phyloP scores from a whole-genome alignment of 92 coral and sea anemone genomes.

The Bergia puertoricense region DNA sequence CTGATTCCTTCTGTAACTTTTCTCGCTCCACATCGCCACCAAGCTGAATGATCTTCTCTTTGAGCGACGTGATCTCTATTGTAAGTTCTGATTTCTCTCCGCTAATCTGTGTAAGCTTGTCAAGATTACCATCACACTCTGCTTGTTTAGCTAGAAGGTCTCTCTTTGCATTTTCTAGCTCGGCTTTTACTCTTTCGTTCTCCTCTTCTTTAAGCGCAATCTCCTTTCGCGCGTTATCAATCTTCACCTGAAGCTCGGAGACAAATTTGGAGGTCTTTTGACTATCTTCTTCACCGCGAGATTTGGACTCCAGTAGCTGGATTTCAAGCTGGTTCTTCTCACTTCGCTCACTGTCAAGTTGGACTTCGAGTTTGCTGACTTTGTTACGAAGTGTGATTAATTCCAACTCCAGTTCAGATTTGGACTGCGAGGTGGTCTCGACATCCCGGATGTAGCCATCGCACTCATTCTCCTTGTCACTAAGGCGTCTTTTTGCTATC shows the following conservation, averaged over 20 bases:
- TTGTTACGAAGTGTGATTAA: slow-evolving; percentile 66
- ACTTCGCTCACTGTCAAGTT: slow-evolving; percentile 63
- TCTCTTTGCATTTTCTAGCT: slow-evolving; percentile 71
- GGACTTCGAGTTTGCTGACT: slow-evolving; percentile 66
- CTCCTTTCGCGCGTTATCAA: slow-evolving; percentile 86
- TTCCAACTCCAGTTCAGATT: slow-evolving; percentile 74
- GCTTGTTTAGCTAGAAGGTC: slow-evolving; percentile 85
- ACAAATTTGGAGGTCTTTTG: slow-evolving; percentile 67
- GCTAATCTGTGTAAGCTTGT: slow-evolving; percentile 78
- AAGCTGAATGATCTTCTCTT: slow-evolving; percentile 71
- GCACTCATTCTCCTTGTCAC: slow-evolving; percentile 71
- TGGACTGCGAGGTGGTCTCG: slow-evolving; percentile 62
- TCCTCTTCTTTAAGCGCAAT: slow-evolving; percentile 81
- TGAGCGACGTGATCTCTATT: slow-evolving; percentile 84
- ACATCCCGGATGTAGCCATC: slow-evolving; percentile 58
- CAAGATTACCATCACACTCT: slow-evolving; percentile 68
- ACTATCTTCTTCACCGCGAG: slow-evolving; percentile 70
- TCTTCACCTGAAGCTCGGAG: slow-evolving; percentile 70
- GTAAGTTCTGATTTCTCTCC: slow-evolving; percentile 92
- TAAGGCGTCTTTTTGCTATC: slow-evolving; percentile 66
- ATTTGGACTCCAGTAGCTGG: slow-evolving; percentile 63
- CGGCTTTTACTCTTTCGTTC: slow-evolving; percentile 77
- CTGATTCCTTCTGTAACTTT: slow-evolving; percentile 62
- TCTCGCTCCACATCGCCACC: slow-evolving; percentile 80
- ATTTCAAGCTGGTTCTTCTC: slow-evolving; percentile 70